A percentile compares a stretch with the other conserved stretches of the same genome.
Evolutionary conservation across 2,113 vertebrate species (phyloP).

Genomic region (Oenanthe melanoleuca): DNA sequence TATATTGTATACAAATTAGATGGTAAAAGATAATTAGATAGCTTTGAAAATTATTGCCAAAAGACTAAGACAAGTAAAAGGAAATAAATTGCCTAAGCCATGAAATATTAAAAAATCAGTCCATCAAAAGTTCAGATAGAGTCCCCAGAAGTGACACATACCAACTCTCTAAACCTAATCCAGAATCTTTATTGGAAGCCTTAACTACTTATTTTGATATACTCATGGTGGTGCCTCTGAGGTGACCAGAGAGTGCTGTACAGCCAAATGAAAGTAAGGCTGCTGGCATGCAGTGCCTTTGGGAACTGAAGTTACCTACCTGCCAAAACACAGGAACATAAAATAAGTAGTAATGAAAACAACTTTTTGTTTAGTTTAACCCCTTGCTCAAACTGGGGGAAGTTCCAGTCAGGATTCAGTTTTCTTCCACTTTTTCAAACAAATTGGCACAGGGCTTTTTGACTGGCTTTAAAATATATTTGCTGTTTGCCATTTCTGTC

Average conservation of each 20-base stretch:
- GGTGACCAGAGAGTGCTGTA: neutral
- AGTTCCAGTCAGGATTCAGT: neutral
- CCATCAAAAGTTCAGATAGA: neutral
- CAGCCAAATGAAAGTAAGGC: neutral
- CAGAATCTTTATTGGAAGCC: neutral
- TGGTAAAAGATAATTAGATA: neutral
- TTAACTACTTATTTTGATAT: neutral
- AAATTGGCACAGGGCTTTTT: neutral
- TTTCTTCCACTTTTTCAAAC: neutral
- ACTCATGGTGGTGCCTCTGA: neutral
- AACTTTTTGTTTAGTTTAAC: neutral
- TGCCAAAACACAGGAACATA: neutral
- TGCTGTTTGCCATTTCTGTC: neutral
- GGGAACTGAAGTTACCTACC: neutral
- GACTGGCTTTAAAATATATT: neutral
- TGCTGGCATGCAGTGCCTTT: rapidly evolving
- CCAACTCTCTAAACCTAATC: neutral
- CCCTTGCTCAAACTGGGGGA: rapidly evolving
- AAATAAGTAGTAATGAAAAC: neutral
- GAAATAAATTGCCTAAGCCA: rapidly evolving
- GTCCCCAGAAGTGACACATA: neutral
- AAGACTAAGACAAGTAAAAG: neutral
- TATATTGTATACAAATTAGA: neutral
- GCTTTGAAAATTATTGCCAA: neutral
- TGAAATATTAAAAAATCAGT: neutral